Percentiles rank a stretch among this genome's conserved stretches.
phyloP scores from a whole-genome alignment of 2,888 invertebrate species.

The Diarsia brunnea region DNA sequence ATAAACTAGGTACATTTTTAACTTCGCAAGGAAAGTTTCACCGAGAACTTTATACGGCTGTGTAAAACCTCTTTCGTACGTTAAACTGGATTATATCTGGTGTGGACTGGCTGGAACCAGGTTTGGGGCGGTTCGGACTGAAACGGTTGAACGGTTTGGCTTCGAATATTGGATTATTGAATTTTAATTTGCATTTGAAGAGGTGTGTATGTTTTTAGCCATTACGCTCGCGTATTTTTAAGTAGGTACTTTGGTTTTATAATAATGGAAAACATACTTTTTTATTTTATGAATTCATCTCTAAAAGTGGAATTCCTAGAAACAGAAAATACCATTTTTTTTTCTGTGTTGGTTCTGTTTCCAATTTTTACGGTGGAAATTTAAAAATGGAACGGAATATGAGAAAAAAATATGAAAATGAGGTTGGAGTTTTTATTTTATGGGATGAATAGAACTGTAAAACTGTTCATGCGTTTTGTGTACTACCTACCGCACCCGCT shows the following conservation, averaged over 20 bases:
- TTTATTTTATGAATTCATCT: neutral
- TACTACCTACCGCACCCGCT: too few relatives aligned
- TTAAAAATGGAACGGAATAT: neutral
- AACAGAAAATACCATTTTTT: neutral
- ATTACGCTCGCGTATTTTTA: neutral
- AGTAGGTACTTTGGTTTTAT: neutral
- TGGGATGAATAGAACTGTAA: neutral
- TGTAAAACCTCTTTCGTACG: slow-evolving; percentile 46
- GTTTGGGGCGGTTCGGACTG: slow-evolving; percentile 36
- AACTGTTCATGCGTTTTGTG: neutral
- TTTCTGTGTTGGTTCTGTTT: neutral
- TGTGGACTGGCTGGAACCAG: slow-evolving; percentile 51
- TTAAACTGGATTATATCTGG: slow-evolving; percentile 63
- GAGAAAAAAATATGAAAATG: neutral
- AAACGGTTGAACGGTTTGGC: slow-evolving; percentile 31
- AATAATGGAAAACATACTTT: neutral
- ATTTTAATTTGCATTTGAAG: slow-evolving; percentile 16
- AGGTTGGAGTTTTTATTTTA: neutral
- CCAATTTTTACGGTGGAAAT: neutral
- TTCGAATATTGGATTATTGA: slow-evolving; percentile 50
- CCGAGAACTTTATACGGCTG: slow-evolving; percentile 51
- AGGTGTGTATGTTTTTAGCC: slow-evolving; percentile 6
- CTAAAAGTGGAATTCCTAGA: neutral
- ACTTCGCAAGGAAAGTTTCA: slow-evolving; percentile 44
- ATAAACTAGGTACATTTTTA: slow-evolving; percentile 65